Evolutionary conservation across 1,140 invertebrate species (phyloP).

Genomic region (Probaryconus sp.): DNA sequence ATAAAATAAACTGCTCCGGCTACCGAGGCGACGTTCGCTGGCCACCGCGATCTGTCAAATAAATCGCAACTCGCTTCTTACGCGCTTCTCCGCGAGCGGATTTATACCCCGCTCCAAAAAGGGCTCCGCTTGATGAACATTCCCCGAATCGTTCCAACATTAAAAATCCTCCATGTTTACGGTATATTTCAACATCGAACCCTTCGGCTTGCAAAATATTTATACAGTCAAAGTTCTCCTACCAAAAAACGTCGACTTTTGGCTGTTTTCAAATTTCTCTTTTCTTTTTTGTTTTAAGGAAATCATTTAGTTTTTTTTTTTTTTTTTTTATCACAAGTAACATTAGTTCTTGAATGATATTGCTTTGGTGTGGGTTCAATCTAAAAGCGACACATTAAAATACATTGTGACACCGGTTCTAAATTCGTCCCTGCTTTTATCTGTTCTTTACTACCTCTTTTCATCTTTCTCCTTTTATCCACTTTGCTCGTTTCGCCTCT

Average conservation of each 20-base stretch:
- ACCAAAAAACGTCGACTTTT: no score
- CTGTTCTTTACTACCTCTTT: slow-evolving; percentile 22
- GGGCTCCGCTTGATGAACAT: slow-evolving; percentile 36
- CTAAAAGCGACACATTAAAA: slow-evolving; percentile 19
- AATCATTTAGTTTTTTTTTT: no score
- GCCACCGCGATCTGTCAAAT: slow-evolving; percentile 73
- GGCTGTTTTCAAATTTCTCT: no score
- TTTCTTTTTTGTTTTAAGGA: no score
- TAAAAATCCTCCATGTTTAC: no score
- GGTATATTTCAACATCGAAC: no score
- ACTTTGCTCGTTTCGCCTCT: background rate
- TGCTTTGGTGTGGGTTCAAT: no score
- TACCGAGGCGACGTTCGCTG: slow-evolving; percentile 56
- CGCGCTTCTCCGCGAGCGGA: slow-evolving; percentile 36
- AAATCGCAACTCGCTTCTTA: slow-evolving; percentile 73
- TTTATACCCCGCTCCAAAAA: slow-evolving; percentile 41
- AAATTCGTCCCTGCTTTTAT: slow-evolving; percentile 39
- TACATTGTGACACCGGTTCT: background rate
- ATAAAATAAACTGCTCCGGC: slow-evolving; percentile 75
- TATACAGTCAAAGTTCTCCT: no score
- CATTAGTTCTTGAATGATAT: no score
- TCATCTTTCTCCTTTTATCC: slow-evolving; percentile 1
- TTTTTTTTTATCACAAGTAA: no score
- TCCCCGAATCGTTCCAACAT: no score
- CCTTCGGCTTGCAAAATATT: no score